Base-by-base conservation (phyloP, 2,113 vertebrate species). In the Eleginops maclovinus region DNA sequence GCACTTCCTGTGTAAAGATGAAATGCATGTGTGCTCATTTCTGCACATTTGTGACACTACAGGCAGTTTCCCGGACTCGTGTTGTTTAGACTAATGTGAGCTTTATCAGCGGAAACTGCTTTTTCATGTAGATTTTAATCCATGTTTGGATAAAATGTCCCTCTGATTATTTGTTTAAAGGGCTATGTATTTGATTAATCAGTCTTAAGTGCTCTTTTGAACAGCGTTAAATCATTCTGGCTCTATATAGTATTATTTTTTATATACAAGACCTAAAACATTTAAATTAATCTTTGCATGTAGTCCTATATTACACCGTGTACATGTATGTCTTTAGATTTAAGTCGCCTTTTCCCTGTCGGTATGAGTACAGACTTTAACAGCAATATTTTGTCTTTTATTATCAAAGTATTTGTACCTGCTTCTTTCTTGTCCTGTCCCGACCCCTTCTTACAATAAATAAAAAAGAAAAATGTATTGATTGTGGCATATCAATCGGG, bases 241-340 rank as follows among this genome's bases (percentile, higher is more conserved):
- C 87, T 91, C 85, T 86, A 58, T 77, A 79, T 93, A 93, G 91
- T 94, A 93, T 94, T 94, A 88, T 93, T 91, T 92, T 88, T 94
- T 93, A 90, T 94, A 93, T 92, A 89, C 77, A 81, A 90, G 83
- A 85, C 89, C 86, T 86, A 87, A 91, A 88, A 82, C 77, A 80
- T 92, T 92, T 81, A 89, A 90, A 92, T 88, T 92, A 87, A 92
- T 91, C 88, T 88, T 89, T 95, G 93, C 95, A 95, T 95, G 93
- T 94, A 91, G 91, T 87, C 91, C 81, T 91, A 67, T 93, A 90
- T 86, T 77, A 84, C 87, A 89, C 75, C 76, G 61, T 88, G 63
- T 90, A 87, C 76, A 88, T 93, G 87, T 90, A 87, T 87, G 84
- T 92, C 82, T 81, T 93, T 94, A 92, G 92, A 85, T 85, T 66